phyloP scores from a whole-genome alignment of 53 echinoderm and acorn worm genomes.

The Mesocentrotus franciscanus region DNA sequence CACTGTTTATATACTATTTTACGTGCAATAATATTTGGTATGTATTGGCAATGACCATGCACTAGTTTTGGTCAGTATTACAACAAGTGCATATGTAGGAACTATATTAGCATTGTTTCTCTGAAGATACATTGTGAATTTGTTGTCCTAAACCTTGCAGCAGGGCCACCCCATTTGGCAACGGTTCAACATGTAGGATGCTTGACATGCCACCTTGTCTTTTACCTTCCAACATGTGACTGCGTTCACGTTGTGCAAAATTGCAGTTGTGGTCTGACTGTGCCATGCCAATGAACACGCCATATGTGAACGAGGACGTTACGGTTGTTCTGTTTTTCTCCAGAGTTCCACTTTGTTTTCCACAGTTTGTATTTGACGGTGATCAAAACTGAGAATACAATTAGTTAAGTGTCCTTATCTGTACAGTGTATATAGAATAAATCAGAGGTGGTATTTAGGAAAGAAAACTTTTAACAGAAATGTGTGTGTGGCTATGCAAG shows the following conservation, averaged over 20 bases:
- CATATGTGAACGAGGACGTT: background rate
- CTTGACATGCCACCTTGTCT: background rate
- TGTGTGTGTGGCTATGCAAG: conserved; percentile 61
- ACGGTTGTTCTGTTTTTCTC: background rate
- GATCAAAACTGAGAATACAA: conserved; percentile 34
- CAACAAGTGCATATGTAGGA: background rate
- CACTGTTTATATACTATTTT: conserved; percentile 21
- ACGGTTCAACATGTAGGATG: background rate
- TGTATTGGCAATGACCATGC: conserved; percentile 30
- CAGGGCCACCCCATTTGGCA: background rate
- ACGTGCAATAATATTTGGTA: conserved; percentile 51
- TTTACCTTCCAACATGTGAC: background rate
- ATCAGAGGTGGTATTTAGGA: conserved; percentile 25
- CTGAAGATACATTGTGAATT: background rate
- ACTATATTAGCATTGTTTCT: background rate
- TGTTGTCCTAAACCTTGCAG: background rate
- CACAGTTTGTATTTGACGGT: background rate
- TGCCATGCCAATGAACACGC: background rate
- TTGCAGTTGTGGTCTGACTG: background rate
- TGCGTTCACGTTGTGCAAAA: background rate
- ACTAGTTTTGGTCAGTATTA: conserved; percentile 27
- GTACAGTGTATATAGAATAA: conserved; percentile 54
- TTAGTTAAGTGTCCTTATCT: conserved; percentile 59
- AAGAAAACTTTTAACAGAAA: background rate
- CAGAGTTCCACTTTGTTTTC: conserved; percentile 33